Conservation (phyloP, 2,113 vertebrate species). For the Hepsetus odoe region DNA sequence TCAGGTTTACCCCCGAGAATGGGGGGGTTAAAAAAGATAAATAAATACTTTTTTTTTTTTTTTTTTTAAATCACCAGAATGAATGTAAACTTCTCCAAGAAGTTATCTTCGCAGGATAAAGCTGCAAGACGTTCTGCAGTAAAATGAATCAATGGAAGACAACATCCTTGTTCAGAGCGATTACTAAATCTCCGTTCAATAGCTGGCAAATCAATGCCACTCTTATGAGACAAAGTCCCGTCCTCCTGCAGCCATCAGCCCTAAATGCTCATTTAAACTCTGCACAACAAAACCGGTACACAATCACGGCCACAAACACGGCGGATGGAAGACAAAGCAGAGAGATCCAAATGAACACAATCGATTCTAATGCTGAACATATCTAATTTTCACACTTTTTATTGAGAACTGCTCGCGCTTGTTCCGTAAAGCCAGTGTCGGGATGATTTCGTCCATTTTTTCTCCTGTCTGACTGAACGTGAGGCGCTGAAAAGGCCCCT, state of each 20-base stretch:
- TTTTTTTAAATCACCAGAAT: no score
- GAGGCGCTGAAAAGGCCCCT: no score
- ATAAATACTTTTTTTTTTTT: no score
- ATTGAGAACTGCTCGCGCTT: no score
- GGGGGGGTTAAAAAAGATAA: no score
- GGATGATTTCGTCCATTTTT: no score
- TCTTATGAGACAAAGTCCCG: constrained; percentile 9
- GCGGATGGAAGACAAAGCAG: neutral
- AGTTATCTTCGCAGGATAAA: neutral
- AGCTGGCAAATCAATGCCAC: constrained; percentile 21
- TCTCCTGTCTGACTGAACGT: no score
- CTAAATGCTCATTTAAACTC: neutral
- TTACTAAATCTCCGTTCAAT: constrained; percentile 21
- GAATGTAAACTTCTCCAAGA: neutral
- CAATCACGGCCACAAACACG: neutral
- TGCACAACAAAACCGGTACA: neutral
- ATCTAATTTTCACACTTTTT: neutral
- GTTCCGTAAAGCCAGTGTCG: no score
- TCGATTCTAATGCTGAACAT: neutral
- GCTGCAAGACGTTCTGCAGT: neutral
- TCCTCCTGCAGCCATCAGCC: neutral
- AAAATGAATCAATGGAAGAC: constrained; percentile 5
- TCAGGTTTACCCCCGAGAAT: no score
- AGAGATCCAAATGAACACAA: neutral
- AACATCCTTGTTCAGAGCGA: neutral